Percentiles rank a stretch among this genome's conserved stretches.
These are phyloP conservation scores for Pseudochromis fuscus DNA, from an alignment of 2,797 vertebrate genomes.

Conservation along the genomic window DNA sequence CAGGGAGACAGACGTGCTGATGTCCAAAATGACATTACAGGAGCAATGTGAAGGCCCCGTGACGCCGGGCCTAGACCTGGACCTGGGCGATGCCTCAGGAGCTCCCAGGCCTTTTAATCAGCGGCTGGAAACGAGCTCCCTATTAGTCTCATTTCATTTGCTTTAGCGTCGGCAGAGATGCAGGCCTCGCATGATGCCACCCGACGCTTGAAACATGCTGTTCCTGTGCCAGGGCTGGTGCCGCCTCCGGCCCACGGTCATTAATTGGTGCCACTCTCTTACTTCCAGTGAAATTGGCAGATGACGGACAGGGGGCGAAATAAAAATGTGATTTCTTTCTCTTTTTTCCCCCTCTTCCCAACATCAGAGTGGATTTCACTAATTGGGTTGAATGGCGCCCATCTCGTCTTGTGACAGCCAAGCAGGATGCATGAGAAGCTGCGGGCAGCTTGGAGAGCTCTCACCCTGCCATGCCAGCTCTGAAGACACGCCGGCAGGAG, in stretches of 20 bases:
- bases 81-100: conserved; percentile 93
- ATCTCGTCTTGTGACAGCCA: conserved; percentile 82
- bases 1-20: conserved; percentile 91
- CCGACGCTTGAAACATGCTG: conserved; percentile 93
- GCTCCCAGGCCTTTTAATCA: conserved; percentile 94
- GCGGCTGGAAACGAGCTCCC: conserved; percentile 91
- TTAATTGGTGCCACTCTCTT: conserved; percentile 93
- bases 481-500: conserved; percentile 69
- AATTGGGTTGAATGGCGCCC: conserved; percentile 85
- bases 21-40: conserved; percentile 94
- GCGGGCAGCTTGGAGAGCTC: conserved; percentile 81
- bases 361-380: conserved; percentile 87
- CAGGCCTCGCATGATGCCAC: conserved; percentile 90
- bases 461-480: conserved; percentile 78
- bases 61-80: conserved; percentile 82
- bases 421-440: conserved; percentile 79
- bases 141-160: conserved; percentile 97
- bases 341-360: conserved; percentile 57
- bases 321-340: conserved; percentile 84
- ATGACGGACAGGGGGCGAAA: conserved; percentile 88
- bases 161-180: conserved; percentile 88
- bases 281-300: conserved; percentile 92
- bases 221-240: conserved; percentile 79
- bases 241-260: conserved; percentile 89
- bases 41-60: conserved; percentile 87